Conservation (phyloP, 1,140 invertebrate species). For the Phenacoccus solenopsis region DNA sequence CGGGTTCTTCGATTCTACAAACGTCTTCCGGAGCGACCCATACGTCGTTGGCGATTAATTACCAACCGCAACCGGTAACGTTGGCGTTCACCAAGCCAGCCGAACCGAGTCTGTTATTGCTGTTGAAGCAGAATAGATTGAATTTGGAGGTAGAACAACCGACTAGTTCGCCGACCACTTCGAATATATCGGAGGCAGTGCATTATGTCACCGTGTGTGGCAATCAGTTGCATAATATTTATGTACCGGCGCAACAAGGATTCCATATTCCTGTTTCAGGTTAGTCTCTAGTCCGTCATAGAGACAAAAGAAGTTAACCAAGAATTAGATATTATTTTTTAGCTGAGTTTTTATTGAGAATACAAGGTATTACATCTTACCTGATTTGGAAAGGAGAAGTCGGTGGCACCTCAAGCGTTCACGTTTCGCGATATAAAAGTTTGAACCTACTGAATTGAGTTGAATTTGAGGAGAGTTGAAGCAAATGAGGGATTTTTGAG, state of each 20-base stretch:
- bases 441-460: no score
- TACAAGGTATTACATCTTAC: no score
- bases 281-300: no score
- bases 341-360: background rate
- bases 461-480: no score
- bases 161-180: background rate
- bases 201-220: background rate
- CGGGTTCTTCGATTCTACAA: background rate
- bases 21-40: background rate
- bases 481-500: no score
- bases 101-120: constrained; percentile 16
- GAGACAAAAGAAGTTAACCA: background rate
- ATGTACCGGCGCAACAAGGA: background rate
- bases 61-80: constrained; percentile 19
- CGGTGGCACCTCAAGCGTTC: no score
- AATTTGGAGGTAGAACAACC: background rate
- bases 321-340: background rate
- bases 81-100: constrained; percentile 19
- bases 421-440: no score
- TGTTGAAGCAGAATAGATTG: background rate
- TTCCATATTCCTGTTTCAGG: background rate
- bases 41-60: background rate
- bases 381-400: no score
- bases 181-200: background rate
- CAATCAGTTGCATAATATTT: background rate